Evolutionary conservation across 2,113 vertebrate genomes (phyloP).

Genomic region (Microtus oregoni): DNA sequence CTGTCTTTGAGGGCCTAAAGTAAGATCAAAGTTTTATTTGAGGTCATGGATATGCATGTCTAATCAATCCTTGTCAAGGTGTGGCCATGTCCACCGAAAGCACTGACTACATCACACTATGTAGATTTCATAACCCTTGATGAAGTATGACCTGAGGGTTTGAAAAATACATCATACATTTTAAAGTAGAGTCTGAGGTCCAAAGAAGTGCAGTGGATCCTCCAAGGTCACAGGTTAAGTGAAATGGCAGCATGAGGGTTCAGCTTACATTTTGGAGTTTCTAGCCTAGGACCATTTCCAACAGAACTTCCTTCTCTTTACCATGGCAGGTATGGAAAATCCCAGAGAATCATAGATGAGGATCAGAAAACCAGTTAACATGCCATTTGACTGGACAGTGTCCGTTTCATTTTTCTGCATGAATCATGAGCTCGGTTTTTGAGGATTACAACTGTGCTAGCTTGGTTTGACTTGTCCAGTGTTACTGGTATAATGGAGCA

Average conservation of each 20-base stretch:
- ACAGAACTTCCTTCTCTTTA: not conserved
- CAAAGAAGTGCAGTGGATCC: constrained; percentile 17
- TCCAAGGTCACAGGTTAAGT: constrained; percentile 31
- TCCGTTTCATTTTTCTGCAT: not conserved
- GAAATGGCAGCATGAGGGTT: not conserved
- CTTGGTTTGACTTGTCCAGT: constrained; percentile 5
- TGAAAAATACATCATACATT: not conserved
- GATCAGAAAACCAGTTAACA: not conserved
- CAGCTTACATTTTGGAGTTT: constrained; percentile 12
- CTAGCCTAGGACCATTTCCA: constrained; percentile 24
- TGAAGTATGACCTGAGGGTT: constrained; percentile 47
- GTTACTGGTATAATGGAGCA: not conserved
- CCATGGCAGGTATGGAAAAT: not conserved
- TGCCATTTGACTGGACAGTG: not conserved
- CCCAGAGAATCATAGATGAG: not conserved
- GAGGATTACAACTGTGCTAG: not conserved
- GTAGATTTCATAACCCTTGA: not conserved
- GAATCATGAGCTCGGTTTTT: constrained; percentile 28
- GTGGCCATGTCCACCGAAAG: not conserved
- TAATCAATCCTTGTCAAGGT: not conserved
- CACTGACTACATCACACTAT: not conserved
- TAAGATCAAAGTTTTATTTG: not conserved
- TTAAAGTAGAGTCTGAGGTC: constrained; percentile 39
- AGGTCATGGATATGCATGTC: not conserved
- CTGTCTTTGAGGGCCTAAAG: not conserved